These are phyloP conservation scores for Drosophila nigromelanica DNA, from an alignment of 1,140 invertebrate genomes.

Conservation along the genomic window DNA sequence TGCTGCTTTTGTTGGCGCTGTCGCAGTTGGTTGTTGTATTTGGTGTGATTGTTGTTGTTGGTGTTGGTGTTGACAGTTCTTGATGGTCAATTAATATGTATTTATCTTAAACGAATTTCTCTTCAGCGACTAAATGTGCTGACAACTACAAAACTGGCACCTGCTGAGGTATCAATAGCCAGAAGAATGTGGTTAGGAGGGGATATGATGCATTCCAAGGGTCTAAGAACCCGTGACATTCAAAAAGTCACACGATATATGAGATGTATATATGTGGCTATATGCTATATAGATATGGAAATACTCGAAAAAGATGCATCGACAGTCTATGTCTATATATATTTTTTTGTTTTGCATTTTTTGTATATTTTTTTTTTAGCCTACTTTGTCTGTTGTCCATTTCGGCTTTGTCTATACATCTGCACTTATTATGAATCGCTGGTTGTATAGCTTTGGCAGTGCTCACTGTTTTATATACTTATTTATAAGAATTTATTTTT, in stretches of 20 bases:
- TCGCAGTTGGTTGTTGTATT: constrained; percentile 24
- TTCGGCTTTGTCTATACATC: constrained; percentile 41
- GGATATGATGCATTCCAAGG: constrained; percentile 16
- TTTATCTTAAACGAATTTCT: constrained; percentile 44
- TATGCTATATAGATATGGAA: constrained; percentile 26
- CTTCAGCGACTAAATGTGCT: constrained; percentile 23
- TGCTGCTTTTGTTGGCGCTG: constrained; percentile 22
- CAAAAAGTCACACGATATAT: constrained; percentile 46
- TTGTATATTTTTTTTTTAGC: constrained; percentile 14
- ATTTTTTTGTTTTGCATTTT: neutral
- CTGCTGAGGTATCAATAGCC: constrained; percentile 28
- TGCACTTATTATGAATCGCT: constrained; percentile 55
- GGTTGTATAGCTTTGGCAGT: constrained; percentile 33
- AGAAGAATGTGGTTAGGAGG: neutral
- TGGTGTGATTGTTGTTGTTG: constrained; percentile 38
- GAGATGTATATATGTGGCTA: constrained; percentile 7
- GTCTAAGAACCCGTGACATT: constrained; percentile 8
- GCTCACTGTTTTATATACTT: constrained; percentile 41
- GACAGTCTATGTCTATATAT: constrained; percentile 1
- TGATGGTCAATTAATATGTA: constrained; percentile 80
- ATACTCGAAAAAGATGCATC: constrained; percentile 36
- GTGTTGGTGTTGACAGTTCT: constrained; percentile 57
- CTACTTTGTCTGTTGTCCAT: neutral
- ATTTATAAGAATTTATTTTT: constrained; percentile 58
- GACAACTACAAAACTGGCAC: constrained; percentile 33